A percentile compares a stretch with the other conserved stretches of the same genome.
These are phyloP conservation scores for Heterohyrax brucei DNA, from an alignment of 2,797 vertebrate genomes.

Conservation along the genomic window DNA sequence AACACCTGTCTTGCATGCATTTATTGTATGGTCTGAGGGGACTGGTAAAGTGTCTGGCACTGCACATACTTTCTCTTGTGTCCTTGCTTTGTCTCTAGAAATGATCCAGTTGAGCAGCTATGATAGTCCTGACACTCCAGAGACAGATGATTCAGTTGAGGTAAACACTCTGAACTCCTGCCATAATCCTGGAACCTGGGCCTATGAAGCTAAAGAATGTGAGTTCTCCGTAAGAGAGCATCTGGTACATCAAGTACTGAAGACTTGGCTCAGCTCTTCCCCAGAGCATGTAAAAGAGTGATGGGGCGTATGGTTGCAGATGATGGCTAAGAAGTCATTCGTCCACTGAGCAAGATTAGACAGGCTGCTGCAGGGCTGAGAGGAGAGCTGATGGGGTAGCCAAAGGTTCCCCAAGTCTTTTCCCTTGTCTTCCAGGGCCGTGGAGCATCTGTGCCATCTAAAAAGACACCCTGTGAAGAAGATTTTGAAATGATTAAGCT, in stretches of 20 bases:
- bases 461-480: conserved; percentile 96
- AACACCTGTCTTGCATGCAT: not conserved
- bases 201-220: not conserved
- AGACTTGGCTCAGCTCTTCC: not conserved
- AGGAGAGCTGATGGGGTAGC: not conserved
- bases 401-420: not conserved
- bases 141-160: conserved; percentile 96
- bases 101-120: conserved; percentile 98
- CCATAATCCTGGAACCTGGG: not conserved
- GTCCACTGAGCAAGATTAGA: not conserved
- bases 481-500: conserved; percentile 98
- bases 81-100: conserved; percentile 92
- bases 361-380: not conserved
- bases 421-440: conserved; percentile 90
- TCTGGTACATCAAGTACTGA: not conserved
- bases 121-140: conserved; percentile 97
- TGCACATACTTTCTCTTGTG: conserved; percentile 51
- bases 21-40: not conserved
- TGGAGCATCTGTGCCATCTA: conserved; percentile 90
- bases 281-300: not conserved
- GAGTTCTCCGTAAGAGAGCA: not conserved
- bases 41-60: not conserved
- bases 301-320: not conserved
- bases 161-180: conserved; percentile 90
- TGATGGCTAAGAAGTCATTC: not conserved